A percentile compares a stretch with the other conserved stretches of the same genome.
Conservation (phyloP, 1,140 invertebrate species). For the Ceratosolen solmsi region DNA sequence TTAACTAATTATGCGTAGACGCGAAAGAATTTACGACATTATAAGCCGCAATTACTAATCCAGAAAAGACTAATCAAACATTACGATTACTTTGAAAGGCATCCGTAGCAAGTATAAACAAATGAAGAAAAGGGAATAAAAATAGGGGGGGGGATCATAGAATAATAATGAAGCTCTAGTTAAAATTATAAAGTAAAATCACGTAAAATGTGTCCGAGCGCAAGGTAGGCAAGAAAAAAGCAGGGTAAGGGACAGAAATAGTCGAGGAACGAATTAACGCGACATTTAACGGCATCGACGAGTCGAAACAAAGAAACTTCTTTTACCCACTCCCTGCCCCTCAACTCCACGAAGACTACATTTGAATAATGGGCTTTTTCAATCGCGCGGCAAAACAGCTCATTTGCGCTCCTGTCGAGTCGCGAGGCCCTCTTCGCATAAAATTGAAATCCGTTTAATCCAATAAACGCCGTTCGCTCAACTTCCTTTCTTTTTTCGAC, state of each 20-base stretch:
- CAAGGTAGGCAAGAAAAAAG: not conserved
- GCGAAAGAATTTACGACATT: slow-evolving; percentile 24
- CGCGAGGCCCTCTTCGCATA: slow-evolving; percentile 15
- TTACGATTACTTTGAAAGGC: not conserved
- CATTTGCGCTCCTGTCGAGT: slow-evolving; percentile 24
- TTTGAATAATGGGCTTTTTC: slow-evolving; percentile 53
- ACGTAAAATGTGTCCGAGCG: slow-evolving; percentile 29
- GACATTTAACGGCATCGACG: slow-evolving; percentile 41
- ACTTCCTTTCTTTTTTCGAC: slow-evolving; percentile 13
- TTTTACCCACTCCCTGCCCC: not conserved
- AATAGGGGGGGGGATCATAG: slow-evolving; percentile 27
- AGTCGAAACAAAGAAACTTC: slow-evolving; percentile 47
- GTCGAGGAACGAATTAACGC: slow-evolving; percentile 42
- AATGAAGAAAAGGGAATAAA: not conserved
- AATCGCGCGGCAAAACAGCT: slow-evolving; percentile 46
- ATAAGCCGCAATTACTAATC: slow-evolving; percentile 17
- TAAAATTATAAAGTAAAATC: slow-evolving; percentile 51
- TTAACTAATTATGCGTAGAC: slow-evolving; percentile 1
- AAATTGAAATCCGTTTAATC: slow-evolving; percentile 48
- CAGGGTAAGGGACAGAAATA: not conserved
- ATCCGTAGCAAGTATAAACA: not conserved
- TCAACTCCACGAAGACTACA: not conserved
- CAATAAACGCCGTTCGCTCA: slow-evolving; percentile 30
- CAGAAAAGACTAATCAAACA: slow-evolving; percentile 11
- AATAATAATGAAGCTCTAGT: slow-evolving; percentile 37